Evolutionary conservation across 2,113 vertebrate species (phyloP).

Genomic region (Corydoras maculifer): DNA sequence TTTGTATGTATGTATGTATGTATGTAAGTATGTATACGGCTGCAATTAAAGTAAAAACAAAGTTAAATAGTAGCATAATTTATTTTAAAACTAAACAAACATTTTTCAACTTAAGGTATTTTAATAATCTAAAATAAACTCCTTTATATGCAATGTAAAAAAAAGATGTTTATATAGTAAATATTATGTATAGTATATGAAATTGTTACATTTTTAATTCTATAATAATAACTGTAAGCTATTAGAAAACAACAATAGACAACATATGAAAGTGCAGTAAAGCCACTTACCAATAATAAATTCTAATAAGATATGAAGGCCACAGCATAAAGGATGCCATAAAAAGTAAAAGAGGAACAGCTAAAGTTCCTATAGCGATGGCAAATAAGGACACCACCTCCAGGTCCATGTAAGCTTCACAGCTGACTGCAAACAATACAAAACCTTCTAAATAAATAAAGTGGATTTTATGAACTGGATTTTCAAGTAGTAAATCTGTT

Average conservation of each 20-base stretch:
- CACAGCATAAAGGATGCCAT: slow-evolving; percentile 85
- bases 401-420: slow-evolving; percentile 68
- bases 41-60: background rate
- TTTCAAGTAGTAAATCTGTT: background rate
- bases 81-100: no score
- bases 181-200: no score
- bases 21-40: background rate
- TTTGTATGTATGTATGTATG: no score
- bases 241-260: background rate
- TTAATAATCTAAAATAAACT: no score
- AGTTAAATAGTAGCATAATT: background rate
- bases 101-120: no score
- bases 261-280: background rate
- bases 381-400: slow-evolving; percentile 85
- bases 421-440: slow-evolving; percentile 19
- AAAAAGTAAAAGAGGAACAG: slow-evolving; percentile 87
- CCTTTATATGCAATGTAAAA: background rate
- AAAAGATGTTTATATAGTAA: background rate
- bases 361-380: slow-evolving; percentile 78
- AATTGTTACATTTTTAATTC: no score
- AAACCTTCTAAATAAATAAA: slow-evolving; percentile 19
- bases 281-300: slow-evolving; percentile 88
- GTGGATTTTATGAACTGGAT: background rate
- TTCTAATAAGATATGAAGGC: slow-evolving; percentile 84
- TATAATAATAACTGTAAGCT: background rate